phyloP scores from a whole-genome alignment of 2,888 invertebrate genomes.

The Griposia aprilina region DNA sequence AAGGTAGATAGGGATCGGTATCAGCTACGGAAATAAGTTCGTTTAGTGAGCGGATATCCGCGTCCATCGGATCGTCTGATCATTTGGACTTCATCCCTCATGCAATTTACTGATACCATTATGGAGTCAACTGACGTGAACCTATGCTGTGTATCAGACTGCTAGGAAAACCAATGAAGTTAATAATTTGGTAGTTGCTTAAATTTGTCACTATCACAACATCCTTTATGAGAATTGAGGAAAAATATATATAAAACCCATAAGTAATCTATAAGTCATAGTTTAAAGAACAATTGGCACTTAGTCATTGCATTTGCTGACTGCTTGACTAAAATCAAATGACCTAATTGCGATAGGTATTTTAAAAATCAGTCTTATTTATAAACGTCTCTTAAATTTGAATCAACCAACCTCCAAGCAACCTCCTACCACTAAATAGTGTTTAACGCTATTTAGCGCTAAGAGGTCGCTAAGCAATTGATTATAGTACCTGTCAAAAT shows the following conservation, averaged over 20 bases:
- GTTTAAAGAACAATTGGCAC: background rate
- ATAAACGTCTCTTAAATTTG: too few species aligned
- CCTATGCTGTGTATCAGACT: background rate
- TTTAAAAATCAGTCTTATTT: background rate
- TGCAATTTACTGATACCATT: background rate
- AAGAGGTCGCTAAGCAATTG: too few species aligned
- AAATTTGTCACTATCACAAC: constrained; percentile 10
- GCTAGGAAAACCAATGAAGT: background rate
- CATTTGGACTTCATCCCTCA: background rate
- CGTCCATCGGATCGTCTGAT: background rate
- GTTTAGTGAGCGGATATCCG: constrained; percentile 8
- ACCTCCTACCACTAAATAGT: too few species aligned
- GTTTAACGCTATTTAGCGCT: too few species aligned
- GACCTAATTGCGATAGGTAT: background rate
- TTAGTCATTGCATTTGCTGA: background rate
- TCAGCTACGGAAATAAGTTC: constrained; percentile 25
- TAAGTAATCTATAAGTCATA: background rate
- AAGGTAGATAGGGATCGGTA: background rate
- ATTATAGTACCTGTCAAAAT: too few species aligned
- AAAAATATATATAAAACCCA: constrained; percentile 1
- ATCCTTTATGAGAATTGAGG: background rate
- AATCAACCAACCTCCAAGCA: too few species aligned
- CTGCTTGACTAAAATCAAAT: background rate
- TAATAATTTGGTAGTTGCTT: background rate
- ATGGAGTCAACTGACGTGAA: too few species aligned